Base-by-base conservation (phyloP, 2,888 invertebrate species). In the Synanthedon tipuliformis region DNA sequence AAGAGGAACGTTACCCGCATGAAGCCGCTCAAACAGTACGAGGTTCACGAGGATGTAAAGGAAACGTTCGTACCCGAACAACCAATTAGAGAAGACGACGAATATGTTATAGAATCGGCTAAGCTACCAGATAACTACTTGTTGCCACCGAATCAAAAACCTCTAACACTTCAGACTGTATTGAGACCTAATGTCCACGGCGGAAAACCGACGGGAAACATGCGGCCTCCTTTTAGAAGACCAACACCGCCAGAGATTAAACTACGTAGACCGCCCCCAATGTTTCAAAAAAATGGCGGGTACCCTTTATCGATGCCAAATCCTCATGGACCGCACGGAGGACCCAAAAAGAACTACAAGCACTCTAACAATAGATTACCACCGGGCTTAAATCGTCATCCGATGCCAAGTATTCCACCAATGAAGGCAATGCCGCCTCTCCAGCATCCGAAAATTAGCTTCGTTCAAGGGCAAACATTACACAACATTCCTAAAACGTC, bases 201-300 rank as follows among this genome's bases (percentile, higher is more conserved):
- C 50, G 50, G 52, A 5, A 75, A 73, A 48, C 78, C 73, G 0
- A 66, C 61, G 54, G 73, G 68, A 7, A 73, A 75, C 41, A 69
- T 71, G 61, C 67, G 84, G 55, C 83, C 83, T 27, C 77, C 76
- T 0, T 87, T 78, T 57, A 73, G 86, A 49, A 73, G 86, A 10
- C 87, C 88, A 1, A 62, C 64, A 3, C 86, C 86, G 0, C 86
- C 85, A n/a, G 87, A 87, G 65, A 85, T 88, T 23, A 84, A 83
- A 57, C 57, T 82, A n/a, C 77, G 84, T 45, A 69, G 87, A 57
- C 85, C 79, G 10, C 69, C 71, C 41, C 72, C 73, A 4, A 69
- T 69, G 56, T 71, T 68, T 51, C 73, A 69, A 23, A 82, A 82
- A 60, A 75, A 70, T 51, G 60, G 58, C 50, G 60, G 55, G 18